Evolutionary conservation across 1,140 invertebrate species (phyloP), one percentile per base, ranked within the genome.

Genomic region (Oscheius sp.): DNA sequence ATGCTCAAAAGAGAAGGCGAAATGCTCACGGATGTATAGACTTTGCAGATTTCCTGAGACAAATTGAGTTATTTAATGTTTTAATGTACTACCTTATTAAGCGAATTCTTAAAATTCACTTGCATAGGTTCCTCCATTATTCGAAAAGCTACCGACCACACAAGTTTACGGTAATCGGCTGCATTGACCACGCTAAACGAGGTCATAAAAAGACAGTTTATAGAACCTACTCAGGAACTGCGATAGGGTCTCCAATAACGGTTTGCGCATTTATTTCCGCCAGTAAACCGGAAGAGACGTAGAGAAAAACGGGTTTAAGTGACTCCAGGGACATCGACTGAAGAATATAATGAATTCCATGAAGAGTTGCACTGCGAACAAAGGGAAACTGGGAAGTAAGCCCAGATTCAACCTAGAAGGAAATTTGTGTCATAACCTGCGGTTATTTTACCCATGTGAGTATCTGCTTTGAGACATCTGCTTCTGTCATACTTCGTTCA

Each of bases 291-390:
- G 80, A 61, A 29, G 62, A 23, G 0, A 63, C 28, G 35, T 32
- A 35, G 3, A 62, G 32, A 36, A 78, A 58, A 18, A 73, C 32
- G 32, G 61, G 62, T 13, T 72, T 63, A 2, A 76, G 58, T 18
- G 28, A 29, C 4, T 84, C 76, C 3, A 75, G 31, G 20, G 68
- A 45, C 3, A 73, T 23, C 13, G 81, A 83, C 63, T 80, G 79
- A 28, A 84, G 65, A 28, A 80, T 61, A 65, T 80, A 80, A 42
- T 84, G 38, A 10, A 80, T 28, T 38, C 79, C 79, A 46, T 84
- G 45, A 38, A 80, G 63, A 49, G 79, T 77, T 29, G 77, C 74
- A 35, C 35, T 46, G 3, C 59, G 58, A 0, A 84, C 82, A 62
- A 80, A 82, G 10, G 61, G 62, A 45, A 42, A 36, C 36, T 74